Base-by-base conservation (phyloP, 1,140 invertebrate species). In the Phocides pigmalion region DNA sequence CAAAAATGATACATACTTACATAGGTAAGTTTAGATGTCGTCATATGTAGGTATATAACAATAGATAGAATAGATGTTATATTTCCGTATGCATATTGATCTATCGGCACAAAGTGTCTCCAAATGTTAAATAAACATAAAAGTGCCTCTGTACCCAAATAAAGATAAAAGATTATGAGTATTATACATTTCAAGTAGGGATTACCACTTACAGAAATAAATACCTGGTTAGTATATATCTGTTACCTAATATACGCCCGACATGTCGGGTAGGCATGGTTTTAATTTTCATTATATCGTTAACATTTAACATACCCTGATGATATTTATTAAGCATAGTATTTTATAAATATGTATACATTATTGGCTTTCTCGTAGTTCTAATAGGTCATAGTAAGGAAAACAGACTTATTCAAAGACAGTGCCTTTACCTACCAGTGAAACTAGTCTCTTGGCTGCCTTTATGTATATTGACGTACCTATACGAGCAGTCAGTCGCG, bases 351-450 rank as follows among this genome's bases (percentile, higher is more conserved):
- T 3, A 42, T 42, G 15, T 42, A 42, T 15, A 44, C 6, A 8
- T 19, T 9, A 12, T 28, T 51, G 15, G 22, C 42, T 62, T 50
- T 62, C 66, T 66, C 58, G 51, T 70, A 53, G 14, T 65, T 66
- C 42, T 22, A 39, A 59, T 65, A 49, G n/a, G n/a, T n/a, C n/a
- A 62, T 49, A 72, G 20, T 56, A 59, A 59, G 42, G 19, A 46
- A 46, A 46, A 59, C 17, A 19, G 42, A 59, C 56, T 46, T 37
- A 51, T 20, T 49, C 44, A 61, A 61, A 61, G 42, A 37, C 64
- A 82, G 85, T 88, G 85, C 84, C 84, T 87, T 69, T 73, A 76
- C 74, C 46, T 78, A 82, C 82, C 84, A 89, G 84, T 88, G 80
- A 77, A 79, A 79, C 88, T 89, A 90, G 88, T 90, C 88, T 81